Evolutionary conservation across 2,888 invertebrate species (phyloP), one percentile per base, ranked within the genome.

Genomic region (Drosophila suboccidentalis): DNA sequence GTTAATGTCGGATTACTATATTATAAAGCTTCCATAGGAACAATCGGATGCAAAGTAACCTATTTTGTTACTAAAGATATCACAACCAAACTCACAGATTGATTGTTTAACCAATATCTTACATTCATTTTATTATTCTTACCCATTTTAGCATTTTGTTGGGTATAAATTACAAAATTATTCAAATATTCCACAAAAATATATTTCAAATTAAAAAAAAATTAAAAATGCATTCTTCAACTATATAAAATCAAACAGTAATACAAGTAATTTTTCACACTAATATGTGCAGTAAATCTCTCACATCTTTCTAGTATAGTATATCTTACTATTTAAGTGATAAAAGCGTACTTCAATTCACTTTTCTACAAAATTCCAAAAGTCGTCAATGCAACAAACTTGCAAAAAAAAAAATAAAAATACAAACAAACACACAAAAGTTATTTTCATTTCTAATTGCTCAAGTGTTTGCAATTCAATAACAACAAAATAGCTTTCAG

Each of bases 401-500:
- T 43, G 5, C 11, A 43, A 43, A 19, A 38, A 29, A 34, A 38
- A 34, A 41, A 44, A 51, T 10, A 3, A 3, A 26, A 26, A 26
- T 8, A 44, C 13, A 63, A 32, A 39, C 32, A 39, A 36, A 39
- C 49, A 46, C 63, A 29, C 15, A 34, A n/a, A 64, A 26, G 22
- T n/a, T 29, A 29, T 15, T 29, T 36, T n/a, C 34, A 60, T 60
- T 60, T 60, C 38, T 49, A 59, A 55, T 34, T 47, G 39, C 49
- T 49, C 47, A 29, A 49, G 49, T 38, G 53, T 62, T 55, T 54
- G 54, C 43, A 17, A 43, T 36, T 44, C 43, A 55, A 62, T 47
- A 49, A 17, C 29, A 44, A 11, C 13, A 39, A 51, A 49, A 19
- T 29, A 57, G 63, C 79, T 76, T 76, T 76, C 79, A 36, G 64